Base-by-base conservation (phyloP, 2,113 vertebrate species). In the Trematocara variabile region DNA sequence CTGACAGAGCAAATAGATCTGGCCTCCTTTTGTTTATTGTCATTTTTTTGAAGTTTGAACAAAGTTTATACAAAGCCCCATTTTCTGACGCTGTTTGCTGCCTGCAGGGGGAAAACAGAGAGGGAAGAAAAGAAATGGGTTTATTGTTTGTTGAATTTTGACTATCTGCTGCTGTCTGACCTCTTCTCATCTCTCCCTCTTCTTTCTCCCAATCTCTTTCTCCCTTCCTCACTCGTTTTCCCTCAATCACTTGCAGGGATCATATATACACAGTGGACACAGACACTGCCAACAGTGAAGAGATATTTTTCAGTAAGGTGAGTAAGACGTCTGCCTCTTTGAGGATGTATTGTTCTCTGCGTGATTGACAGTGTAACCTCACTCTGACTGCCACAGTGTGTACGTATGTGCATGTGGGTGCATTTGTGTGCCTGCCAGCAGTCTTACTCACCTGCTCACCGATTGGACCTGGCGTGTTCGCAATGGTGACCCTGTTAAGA, bases 281-380 rank as follows among this genome's bases (percentile, higher is more conserved):
- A 85, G 99, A 99, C 88, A 96, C 96, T 83, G 96, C 97, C 93
- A 94, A 97, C 90, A 94, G 97, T 81, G 98, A 99, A 86, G 98
- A 99, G 98, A 99, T 99, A 96, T 99, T 97, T 95, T 99, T 99
- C 97, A 99, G 95, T 96, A 99, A 99, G 97, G 99, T 99, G 97
- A 99, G 98, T 97, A 77, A 90, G 89, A 83, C 75, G 58, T 82
- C 81, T 75, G 87, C 79, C 86, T 85, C 78, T 70, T 60, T 33
- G 83, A 91, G 92, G 87, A 88, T 82, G 68, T 22, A 28, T 81
- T 82, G 86, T 90, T 86, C 92, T 81, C 86, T 6, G 58, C 16
- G 12, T 79, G 90, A 90, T 80, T 77, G 88, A 86, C 88, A 89
- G 78, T 8, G 52, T 83, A 84, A 89, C 84, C 86, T 85, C 77